These are phyloP conservation scores for Mionectes olivaceus DNA, from an alignment of 2,797 vertebrate genomes.

Conservation along the genomic window DNA sequence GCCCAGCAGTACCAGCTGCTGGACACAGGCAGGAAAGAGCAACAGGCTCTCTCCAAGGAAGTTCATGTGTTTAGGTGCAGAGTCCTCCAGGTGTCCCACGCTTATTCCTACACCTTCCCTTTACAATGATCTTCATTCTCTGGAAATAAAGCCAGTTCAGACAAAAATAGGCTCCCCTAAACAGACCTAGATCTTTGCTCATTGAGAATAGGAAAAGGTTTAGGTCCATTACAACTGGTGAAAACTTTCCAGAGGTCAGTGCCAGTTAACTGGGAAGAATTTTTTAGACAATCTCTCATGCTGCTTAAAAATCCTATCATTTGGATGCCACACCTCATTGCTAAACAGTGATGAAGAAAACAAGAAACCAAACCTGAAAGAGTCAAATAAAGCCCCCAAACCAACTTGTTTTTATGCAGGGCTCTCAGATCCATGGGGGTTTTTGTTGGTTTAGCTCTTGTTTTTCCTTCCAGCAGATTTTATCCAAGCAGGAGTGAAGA, in stretches of 20 bases:
- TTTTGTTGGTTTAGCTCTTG: background rate
- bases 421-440: background rate
- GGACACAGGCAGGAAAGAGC: background rate
- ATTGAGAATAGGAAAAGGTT: background rate
- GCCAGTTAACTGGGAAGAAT: background rate
- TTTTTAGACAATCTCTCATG: background rate
- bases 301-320: background rate
- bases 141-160: background rate
- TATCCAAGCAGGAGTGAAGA: background rate
- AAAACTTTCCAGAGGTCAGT: background rate
- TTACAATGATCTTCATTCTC: background rate
- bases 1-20: background rate
- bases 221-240: background rate
- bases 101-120: background rate
- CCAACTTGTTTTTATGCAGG: background rate
- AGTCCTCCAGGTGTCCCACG: background rate
- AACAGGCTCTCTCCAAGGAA: background rate
- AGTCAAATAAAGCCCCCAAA: fast-evolving
- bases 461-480: background rate
- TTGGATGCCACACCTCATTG: background rate
- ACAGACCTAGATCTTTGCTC: background rate
- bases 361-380: background rate
- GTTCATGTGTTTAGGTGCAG: background rate
- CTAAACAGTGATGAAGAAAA: background rate
- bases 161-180: background rate